A percentile compares a stretch with the other conserved stretches of the same genome.
Conservation (phyloP, 1,140 invertebrate species). For the Trialeurodes vaporariorum region DNA sequence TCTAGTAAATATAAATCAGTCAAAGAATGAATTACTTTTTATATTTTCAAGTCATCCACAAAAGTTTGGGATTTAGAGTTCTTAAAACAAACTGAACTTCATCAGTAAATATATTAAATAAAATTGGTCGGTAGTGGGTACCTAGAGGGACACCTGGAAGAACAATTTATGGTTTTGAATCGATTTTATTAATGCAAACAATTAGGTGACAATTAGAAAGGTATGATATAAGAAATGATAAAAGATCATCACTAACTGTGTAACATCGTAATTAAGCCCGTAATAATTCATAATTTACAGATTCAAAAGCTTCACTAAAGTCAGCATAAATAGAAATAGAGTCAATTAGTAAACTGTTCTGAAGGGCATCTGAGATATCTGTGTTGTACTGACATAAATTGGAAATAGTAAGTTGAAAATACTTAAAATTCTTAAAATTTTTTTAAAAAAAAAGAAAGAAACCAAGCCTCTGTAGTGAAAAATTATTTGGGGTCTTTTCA, state of each 20-base stretch:
- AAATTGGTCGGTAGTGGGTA: constrained; percentile 2
- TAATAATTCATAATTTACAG: constrained; percentile 9
- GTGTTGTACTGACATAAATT: constrained; percentile 12
- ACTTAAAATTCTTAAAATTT: too few relatives aligned
- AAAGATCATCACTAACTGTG: background rate
- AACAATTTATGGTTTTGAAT: constrained; percentile 5
- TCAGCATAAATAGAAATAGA: constrained; percentile 14
- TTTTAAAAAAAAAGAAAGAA: too few relatives aligned
- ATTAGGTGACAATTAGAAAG: constrained; percentile 2
- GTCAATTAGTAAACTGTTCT: constrained; percentile 8
- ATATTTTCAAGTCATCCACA: constrained; percentile 8
- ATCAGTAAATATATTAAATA: constrained; percentile 12
- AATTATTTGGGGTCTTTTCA: too few relatives aligned
- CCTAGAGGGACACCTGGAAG: constrained; percentile 8
- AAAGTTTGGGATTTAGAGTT: background rate
- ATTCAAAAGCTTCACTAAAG: constrained; percentile 15
- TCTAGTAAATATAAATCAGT: background rate
- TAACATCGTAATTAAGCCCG: background rate
- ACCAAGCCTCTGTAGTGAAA: too few relatives aligned
- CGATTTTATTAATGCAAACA: background rate
- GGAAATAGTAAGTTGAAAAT: too few relatives aligned
- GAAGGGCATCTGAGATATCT: background rate
- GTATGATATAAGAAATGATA: constrained; percentile 10
- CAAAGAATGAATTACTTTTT: background rate
- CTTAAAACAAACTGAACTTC: background rate